A percentile compares a stretch with the other conserved stretches of the same genome.
Evolutionary conservation across 2,113 vertebrate genomes (phyloP).

Genomic region (Nothoprocta pentlandii): DNA sequence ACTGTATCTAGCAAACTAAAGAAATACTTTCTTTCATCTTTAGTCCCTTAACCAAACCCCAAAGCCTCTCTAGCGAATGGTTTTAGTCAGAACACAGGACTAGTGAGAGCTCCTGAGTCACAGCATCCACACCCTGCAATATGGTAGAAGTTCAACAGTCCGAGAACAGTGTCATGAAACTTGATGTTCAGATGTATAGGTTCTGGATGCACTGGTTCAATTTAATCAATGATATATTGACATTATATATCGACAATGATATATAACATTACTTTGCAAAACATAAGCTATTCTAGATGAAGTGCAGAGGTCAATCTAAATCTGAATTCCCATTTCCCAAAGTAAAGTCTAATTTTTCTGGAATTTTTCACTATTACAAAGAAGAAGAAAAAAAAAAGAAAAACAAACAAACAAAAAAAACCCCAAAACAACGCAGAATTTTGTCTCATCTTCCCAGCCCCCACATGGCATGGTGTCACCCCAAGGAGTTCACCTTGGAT

Average conservation of each 20-base stretch:
- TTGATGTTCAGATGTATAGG: slow-evolving; percentile 2
- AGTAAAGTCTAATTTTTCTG: background rate
- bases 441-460: too few species aligned
- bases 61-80: background rate
- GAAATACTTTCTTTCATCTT: background rate
- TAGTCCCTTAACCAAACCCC: background rate
- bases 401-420: too few species aligned
- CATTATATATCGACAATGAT: background rate
- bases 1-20: background rate
- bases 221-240: background rate
- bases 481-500: slow-evolving; percentile 47
- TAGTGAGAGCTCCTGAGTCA: background rate
- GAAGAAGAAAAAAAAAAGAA: background rate
- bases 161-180: background rate
- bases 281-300: background rate
- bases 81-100: background rate
- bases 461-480: background rate
- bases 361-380: background rate
- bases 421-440: too few species aligned
- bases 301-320: background rate
- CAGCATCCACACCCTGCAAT: background rate
- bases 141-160: background rate
- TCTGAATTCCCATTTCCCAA: background rate
- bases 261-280: slow-evolving; percentile 43
- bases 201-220: background rate